Base-by-base conservation (phyloP, 2,797 vertebrate species). In the Melanotaenia pygmaea region DNA sequence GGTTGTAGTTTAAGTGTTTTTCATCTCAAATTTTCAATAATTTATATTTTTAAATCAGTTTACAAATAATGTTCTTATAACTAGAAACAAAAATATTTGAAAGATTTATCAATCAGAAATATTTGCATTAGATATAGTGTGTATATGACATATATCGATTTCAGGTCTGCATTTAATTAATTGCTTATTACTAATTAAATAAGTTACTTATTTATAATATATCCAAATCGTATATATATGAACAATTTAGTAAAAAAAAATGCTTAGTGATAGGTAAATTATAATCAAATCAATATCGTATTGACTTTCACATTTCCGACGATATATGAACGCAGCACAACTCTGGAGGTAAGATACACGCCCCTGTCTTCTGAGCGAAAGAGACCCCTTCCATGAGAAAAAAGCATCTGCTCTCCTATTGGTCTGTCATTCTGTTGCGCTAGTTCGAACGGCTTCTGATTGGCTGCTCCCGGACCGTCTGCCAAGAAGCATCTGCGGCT, bases 401-500 rank as follows among this genome's bases (percentile, higher is more conserved):
- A 45, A 45, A 47, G 20, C 6, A n/a, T 20, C 63, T 68, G 70
- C 1, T 4, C 53, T 80, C 35, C 70, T 4, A 93, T 93, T 93
- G 92, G 91, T 57, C 63, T 0, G 5, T 20, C 32, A 28, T 10
- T 9, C 69, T 40, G 22, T 77, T 54, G 60, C 16, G 68, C 67
- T 10, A 13, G 3, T 9, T 45, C 0, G 0, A 20, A 1, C 61
- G 59, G 51, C 30, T n/a, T 12, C 65, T 76, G 78, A 93, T 90
- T 93, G 89, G 90, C 67, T 81, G 70, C 14, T 22, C 43, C 13
- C 6, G 20, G 66, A 24, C 69, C 7, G 53, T 68, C 61, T 34
- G 50, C 53, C 6, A 11, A 24, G 70, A 57, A 89, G 91, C 92
- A 68, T 93, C 91, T 91, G 91, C 72, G 86, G 71, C 80, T 91